Conservation (phyloP, 1,140 invertebrate species). For the Macrobrachium nipponense region DNA sequence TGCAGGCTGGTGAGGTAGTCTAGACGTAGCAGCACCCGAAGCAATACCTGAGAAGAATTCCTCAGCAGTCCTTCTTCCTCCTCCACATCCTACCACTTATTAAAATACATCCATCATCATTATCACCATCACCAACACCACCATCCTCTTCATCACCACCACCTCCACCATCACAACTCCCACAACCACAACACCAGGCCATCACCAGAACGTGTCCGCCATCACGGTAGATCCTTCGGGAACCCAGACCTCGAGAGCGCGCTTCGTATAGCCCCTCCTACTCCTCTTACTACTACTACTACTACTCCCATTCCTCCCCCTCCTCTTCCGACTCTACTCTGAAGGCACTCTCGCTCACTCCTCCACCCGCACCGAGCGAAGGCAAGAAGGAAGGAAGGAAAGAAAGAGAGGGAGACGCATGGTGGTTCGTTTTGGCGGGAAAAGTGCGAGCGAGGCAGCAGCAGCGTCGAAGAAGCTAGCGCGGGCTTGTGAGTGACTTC, state of each 20-base stretch:
- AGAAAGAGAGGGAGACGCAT: no score
- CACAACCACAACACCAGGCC: background rate
- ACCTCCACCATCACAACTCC: background rate
- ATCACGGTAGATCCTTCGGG: background rate
- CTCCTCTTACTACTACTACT: background rate
- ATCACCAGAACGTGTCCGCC: background rate
- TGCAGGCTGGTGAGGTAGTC: conserved; percentile 45
- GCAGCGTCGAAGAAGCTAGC: background rate
- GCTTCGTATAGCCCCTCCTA: background rate
- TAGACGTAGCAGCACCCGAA: conserved; percentile 30
- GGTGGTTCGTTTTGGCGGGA: background rate
- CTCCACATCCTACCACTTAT: background rate
- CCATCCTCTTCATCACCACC: background rate
- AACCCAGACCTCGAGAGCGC: background rate
- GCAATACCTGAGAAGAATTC: conserved; percentile 13
- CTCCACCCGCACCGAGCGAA: no score
- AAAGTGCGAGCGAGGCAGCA: background rate
- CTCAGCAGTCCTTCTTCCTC: background rate
- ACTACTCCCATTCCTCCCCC: background rate
- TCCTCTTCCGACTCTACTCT: conserved; percentile 2
- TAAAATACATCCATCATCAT: background rate
- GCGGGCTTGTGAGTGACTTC: background rate
- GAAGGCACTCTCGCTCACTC: background rate
- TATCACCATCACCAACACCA: conserved; percentile 29
- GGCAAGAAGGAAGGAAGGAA: no score